These are phyloP conservation scores for Helicolenus hilgendorfi DNA, from an alignment of 2,797 vertebrate genomes.

Conservation along the genomic window DNA sequence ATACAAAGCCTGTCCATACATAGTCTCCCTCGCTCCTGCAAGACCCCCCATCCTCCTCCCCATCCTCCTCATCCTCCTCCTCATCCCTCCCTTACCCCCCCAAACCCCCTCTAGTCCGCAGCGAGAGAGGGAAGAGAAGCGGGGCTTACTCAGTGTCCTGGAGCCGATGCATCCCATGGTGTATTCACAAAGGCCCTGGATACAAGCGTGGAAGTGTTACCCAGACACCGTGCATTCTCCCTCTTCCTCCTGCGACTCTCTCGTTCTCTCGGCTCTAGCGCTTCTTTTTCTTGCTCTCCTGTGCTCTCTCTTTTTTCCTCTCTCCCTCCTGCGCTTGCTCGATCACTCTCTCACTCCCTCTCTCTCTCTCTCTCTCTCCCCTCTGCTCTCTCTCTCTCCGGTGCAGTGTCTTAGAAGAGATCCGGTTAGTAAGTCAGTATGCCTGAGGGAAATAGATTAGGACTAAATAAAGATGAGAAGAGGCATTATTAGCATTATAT, in stretches of 20 bases:
- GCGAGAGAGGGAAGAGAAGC: slow-evolving; percentile 66
- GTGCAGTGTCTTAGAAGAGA: slow-evolving; percentile 88
- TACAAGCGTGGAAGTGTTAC: slow-evolving; percentile 90
- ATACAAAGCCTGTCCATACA: slow-evolving; percentile 39
- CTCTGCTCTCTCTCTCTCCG: slow-evolving; percentile 65
- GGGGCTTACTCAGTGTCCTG: slow-evolving; percentile 91
- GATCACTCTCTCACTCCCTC: slow-evolving; percentile 42
- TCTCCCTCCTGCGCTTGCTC: slow-evolving; percentile 63
- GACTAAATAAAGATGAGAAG: slow-evolving; percentile 71
- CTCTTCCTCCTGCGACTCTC: slow-evolving; percentile 74
- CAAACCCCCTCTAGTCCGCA: slow-evolving; percentile 55
- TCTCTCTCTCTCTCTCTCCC: slow-evolving; percentile 34
- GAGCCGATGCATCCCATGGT: slow-evolving; percentile 94
- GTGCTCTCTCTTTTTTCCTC: slow-evolving; percentile 65
- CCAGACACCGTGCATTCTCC: slow-evolving; percentile 86
- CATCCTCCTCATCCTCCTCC: slow-evolving; percentile 21
- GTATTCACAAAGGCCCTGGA: slow-evolving; percentile 92
- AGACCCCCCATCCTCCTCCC: slow-evolving; percentile 56
- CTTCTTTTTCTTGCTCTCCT: slow-evolving; percentile 67
- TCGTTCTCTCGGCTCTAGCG: slow-evolving; percentile 64
- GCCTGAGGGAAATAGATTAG: slow-evolving; percentile 77
- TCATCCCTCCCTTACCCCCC: not conserved
- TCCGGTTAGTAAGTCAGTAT: slow-evolving; percentile 89
- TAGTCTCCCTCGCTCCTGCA: slow-evolving; percentile 51
- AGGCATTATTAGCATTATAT: slow-evolving; percentile 41